Percentiles rank a stretch among this genome's conserved stretches.
phyloP scores from a whole-genome alignment of 2,113 vertebrate species.

The Zeus faber region DNA sequence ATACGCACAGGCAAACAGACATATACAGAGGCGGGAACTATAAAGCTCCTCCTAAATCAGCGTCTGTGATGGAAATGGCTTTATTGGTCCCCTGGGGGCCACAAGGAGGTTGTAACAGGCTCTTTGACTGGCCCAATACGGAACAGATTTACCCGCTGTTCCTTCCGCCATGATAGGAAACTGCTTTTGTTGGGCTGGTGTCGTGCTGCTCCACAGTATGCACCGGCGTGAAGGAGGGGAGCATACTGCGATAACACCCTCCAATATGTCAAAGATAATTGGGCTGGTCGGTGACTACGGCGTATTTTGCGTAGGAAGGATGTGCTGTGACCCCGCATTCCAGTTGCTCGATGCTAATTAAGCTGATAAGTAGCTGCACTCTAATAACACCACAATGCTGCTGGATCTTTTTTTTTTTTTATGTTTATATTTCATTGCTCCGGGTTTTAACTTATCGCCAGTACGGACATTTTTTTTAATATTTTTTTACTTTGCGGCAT shows the following conservation, averaged over 20 bases:
- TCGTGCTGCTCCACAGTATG: constrained; percentile 22
- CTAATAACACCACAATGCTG: constrained; percentile 45
- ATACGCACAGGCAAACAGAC: constrained; percentile 1
- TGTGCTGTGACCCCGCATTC: constrained; percentile 10
- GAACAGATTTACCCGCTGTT: constrained; percentile 56
- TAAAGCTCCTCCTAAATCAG: constrained; percentile 41
- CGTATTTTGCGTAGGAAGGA: constrained; percentile 52
- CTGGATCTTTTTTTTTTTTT: too few relatives aligned
- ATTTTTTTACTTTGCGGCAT: too few relatives aligned
- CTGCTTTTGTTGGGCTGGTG: constrained; percentile 24
- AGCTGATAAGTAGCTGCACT: constrained; percentile 46
- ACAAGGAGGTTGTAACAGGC: constrained; percentile 52
- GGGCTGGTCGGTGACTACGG: constrained; percentile 53
- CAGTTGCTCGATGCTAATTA: constrained; percentile 52
- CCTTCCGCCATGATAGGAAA: constrained; percentile 37
- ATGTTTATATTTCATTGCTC: too few relatives aligned
- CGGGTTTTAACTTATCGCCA: too few relatives aligned
- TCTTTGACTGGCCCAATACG: constrained; percentile 35
- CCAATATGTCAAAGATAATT: constrained; percentile 70
- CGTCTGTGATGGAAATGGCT: constrained; percentile 49
- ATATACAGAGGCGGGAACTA: constrained; percentile 7
- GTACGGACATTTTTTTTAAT: too few relatives aligned
- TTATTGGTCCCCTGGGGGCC: constrained; percentile 42
- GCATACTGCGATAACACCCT: constrained; percentile 48
- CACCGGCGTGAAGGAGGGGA: constrained; percentile 36